Conservation (phyloP, 2,797 vertebrate genomes). For the Pangasius sanitwongsei region DNA sequence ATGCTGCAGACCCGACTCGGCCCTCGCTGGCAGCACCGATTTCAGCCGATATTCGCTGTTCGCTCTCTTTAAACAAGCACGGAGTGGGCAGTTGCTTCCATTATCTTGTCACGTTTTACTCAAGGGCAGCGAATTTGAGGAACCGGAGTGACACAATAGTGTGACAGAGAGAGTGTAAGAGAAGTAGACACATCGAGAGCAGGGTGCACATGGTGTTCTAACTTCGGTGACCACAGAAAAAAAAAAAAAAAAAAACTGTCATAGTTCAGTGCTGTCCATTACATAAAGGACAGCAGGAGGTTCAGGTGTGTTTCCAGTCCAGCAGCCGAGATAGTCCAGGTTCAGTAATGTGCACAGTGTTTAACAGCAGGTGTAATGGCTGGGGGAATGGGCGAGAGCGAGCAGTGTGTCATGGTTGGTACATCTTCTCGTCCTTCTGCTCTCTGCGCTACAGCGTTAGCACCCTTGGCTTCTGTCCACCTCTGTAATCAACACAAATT, state of each 20-base stretch:
- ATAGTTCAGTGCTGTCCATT: conserved; percentile 49
- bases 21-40: neutral
- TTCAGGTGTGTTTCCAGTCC: conserved; percentile 49
- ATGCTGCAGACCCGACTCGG: conserved; percentile 25
- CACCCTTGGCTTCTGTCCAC: conserved; percentile 10
- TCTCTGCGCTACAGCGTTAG: neutral
- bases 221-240: neutral
- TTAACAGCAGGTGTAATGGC: conserved; percentile 40
- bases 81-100: conserved; percentile 2
- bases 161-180: neutral
- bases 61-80: conserved; percentile 28
- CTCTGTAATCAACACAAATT: conserved; percentile 33
- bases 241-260: conserved; percentile 10
- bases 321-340: conserved; percentile 44
- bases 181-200: conserved; percentile 30
- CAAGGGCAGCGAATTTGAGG: conserved; percentile 29
- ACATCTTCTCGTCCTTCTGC: neutral
- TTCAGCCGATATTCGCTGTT: conserved; percentile 12
- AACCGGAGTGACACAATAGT: conserved; percentile 15
- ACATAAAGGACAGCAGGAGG: conserved; percentile 40
- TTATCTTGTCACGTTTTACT: conserved; percentile 45
- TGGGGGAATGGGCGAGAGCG: neutral
- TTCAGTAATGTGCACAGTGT: conserved; percentile 8
- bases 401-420: neutral
- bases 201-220: conserved; percentile 42